Base-by-base conservation (phyloP, 2,113 vertebrate genomes). In the Albula goreensis region DNA sequence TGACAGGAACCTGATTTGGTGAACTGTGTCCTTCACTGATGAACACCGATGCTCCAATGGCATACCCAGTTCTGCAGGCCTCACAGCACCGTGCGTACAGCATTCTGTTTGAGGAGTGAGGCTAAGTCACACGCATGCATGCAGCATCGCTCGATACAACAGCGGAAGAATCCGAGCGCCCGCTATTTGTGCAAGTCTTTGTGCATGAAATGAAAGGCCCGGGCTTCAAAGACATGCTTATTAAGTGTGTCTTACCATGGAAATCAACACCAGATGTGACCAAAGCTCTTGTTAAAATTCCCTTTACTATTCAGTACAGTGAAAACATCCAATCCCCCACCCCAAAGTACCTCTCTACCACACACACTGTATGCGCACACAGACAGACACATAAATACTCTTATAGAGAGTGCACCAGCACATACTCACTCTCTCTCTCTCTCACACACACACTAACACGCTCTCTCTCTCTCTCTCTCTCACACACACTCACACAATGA, bases 191-290 rank as follows among this genome's bases (percentile, higher is more conserved):
- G 92, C 89, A 88, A 93, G 96, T 94, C 96, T 96, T 95, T 96
- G 96, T 96, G 96, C 95, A 93, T 95, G 94, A 97, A 96, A 96
- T 95, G 95, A 96, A 97, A 97, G 95, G 96, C 95, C 93, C 91
- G 85, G 87, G 96, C 97, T 98, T 98, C 97, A 97, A 98, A 98
- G 97, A 93, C 94, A 88, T 94, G 96, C 96, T 96, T 97, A 97
- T 97, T 97, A 98, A 98, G 96, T 96, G 95, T 93, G 97, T 96
- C 96, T 97, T 93, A 93, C 94, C 94, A 97, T 95, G 94, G 96
- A 97, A 97, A 97, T 97, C 97, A 97, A 97, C 97, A 97, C 97
- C 97, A 98, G 96, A 97, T 98, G 97, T 96, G 96, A 96, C 95
- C 94, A 90, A 96, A 96, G 95, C 89, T 81, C 93, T 91, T 94